phyloP scores from a whole-genome alignment of 2,888 invertebrate species.

The Gisinianus flammeolus region DNA sequence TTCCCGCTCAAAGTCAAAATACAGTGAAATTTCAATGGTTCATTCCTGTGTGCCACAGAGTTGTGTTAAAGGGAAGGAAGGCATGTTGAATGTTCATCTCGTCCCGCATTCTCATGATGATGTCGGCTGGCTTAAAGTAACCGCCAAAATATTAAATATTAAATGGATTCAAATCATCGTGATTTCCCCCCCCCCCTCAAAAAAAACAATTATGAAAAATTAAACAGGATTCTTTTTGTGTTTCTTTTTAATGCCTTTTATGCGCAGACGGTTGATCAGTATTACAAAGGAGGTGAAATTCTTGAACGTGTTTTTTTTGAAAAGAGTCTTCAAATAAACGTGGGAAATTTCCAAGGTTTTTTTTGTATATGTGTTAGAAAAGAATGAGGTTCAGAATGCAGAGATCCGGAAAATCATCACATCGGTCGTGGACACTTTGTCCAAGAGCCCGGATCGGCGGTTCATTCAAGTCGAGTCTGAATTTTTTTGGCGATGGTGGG shows the following conservation, averaged over 20 bases:
- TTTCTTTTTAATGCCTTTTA: not conserved
- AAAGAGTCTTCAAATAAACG: too few relatives aligned
- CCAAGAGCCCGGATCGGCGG: constrained; percentile 60
- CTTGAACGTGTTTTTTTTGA: too few relatives aligned
- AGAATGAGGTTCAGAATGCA: constrained; percentile 71
- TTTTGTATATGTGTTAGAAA: constrained; percentile 60
- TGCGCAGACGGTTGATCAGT: constrained; percentile 87
- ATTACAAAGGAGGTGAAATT: constrained; percentile 81
- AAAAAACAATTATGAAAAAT: too few relatives aligned
- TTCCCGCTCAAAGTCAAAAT: too few relatives aligned
- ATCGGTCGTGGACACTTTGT: constrained; percentile 77
- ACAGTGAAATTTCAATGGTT: too few relatives aligned
- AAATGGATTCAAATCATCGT: too few relatives aligned
- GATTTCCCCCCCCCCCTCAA: too few relatives aligned
- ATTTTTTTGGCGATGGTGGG: constrained; percentile 73
- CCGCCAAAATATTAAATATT: not conserved
- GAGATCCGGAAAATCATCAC: constrained; percentile 92
- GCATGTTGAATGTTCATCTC: constrained; percentile 79
- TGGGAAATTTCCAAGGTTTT: too few relatives aligned
- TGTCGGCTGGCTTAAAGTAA: constrained; percentile 84
- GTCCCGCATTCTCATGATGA: constrained; percentile 90
- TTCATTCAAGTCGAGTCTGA: constrained; percentile 67
- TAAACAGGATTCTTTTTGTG: not conserved
- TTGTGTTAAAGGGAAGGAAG: constrained; percentile 68
- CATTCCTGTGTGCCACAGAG: too few relatives aligned